Percentiles rank a stretch among this genome's conserved stretches.
These are phyloP conservation scores for Vireo griseus DNA, from an alignment of 2,797 vertebrate species.

Conservation along the genomic window DNA sequence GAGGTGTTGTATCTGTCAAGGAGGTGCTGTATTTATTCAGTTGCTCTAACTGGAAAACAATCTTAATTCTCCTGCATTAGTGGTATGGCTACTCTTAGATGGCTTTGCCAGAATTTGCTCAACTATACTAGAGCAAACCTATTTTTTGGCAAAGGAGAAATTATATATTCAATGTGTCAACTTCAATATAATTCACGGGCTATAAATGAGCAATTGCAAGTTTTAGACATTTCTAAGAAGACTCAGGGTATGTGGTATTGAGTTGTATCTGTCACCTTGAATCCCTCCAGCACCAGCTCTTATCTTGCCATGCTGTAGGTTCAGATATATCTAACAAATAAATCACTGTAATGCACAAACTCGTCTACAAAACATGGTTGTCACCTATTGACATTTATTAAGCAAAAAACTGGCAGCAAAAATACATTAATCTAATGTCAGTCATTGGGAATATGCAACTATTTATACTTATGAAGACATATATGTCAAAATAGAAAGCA, in stretches of 20 bases:
- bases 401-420: constrained; percentile 7
- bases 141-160: neutral
- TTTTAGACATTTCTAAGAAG: neutral
- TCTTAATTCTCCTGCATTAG: neutral
- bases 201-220: neutral
- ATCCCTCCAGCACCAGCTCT: neutral
- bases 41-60: neutral
- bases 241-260: neutral
- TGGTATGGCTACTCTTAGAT: neutral
- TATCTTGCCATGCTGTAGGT: neutral
- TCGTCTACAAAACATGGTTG: neutral
- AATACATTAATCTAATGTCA: neutral
- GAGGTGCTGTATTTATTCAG: neutral
- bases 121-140: neutral
- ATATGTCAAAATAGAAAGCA: neutral
- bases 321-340: neutral
- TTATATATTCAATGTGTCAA: neutral
- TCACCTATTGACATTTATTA: neutral
- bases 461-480: neutral
- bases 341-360: neutral
- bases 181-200: neutral
- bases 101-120: neutral
- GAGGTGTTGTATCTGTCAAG: neutral
- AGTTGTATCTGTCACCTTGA: neutral
- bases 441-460: neutral